Conservation (phyloP, 2,888 invertebrate species). For the Agrochola litura region DNA sequence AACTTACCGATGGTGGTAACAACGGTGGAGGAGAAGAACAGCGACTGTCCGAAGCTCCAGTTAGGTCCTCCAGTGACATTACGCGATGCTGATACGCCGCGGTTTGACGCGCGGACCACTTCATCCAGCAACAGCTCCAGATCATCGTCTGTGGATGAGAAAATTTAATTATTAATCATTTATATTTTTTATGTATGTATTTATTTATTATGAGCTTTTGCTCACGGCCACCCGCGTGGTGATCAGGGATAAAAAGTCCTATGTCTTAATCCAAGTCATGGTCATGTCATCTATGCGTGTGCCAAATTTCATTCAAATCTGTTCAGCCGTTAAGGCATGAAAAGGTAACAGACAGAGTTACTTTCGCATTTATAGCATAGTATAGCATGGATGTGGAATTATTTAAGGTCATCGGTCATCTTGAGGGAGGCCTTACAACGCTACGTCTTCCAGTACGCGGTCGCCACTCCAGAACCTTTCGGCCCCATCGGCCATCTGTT, state of each 20-base stretch:
- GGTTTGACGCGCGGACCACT: constrained; percentile 93
- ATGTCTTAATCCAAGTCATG: neutral
- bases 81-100: constrained; percentile 94
- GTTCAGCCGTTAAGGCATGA: neutral
- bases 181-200: too few species aligned
- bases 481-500: too few species aligned
- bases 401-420: too few species aligned
- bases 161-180: neutral
- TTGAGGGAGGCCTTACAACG: too few species aligned
- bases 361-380: too few species aligned
- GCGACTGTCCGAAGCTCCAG: constrained; percentile 97
- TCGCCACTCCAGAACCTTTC: too few species aligned
- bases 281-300: neutral
- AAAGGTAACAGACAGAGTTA: too few species aligned
- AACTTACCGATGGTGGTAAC: constrained; percentile 96
- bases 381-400: too few species aligned
- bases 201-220: too few species aligned
- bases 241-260: too few species aligned
- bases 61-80: constrained; percentile 95
- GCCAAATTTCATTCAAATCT: neutral
- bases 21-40: constrained; percentile 97
- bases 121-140: constrained; percentile 93
- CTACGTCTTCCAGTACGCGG: too few species aligned
- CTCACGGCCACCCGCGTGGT: too few species aligned
- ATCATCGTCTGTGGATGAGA: constrained; percentile 91